A percentile compares a stretch with the other conserved stretches of the same genome.
phyloP scores from a whole-genome alignment of 2,888 invertebrate species.

The Pristionchus maxplancki region DNA sequence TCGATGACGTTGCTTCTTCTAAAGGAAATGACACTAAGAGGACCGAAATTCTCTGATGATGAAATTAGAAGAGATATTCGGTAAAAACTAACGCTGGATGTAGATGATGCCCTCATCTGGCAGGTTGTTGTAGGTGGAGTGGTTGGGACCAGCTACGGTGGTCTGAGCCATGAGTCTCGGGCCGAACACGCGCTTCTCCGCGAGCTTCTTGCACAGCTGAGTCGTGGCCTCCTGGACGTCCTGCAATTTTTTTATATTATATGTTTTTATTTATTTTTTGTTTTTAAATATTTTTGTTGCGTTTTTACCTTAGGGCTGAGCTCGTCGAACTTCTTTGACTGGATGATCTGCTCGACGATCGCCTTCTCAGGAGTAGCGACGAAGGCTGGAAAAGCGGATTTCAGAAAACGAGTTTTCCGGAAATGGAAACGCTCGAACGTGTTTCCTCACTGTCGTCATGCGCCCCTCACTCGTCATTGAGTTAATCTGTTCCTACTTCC shows the following conservation, averaged over 20 bases:
- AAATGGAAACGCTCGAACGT: neutral
- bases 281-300: neutral
- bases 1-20: neutral
- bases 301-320: slow-evolving; percentile 54
- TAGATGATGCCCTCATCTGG: slow-evolving; percentile 76
- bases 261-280: neutral
- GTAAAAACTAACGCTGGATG: slow-evolving; percentile 71
- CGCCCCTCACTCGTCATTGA: neutral
- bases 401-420: neutral
- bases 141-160: slow-evolving; percentile 77
- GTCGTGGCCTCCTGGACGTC: slow-evolving; percentile 75
- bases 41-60: too few relatives aligned
- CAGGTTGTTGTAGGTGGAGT: slow-evolving; percentile 76
- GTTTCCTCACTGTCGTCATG: neutral
- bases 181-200: slow-evolving; percentile 77
- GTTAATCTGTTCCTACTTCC: slow-evolving; percentile 33
- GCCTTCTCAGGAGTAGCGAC: slow-evolving; percentile 74
- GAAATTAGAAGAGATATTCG: neutral
- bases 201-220: slow-evolving; percentile 76
- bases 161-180: slow-evolving; percentile 76
- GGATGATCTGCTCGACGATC: slow-evolving; percentile 74
- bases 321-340: slow-evolving; percentile 73
- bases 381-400: slow-evolving; percentile 65
- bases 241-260: neutral
- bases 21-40: neutral